A percentile compares a stretch with the other conserved stretches of the same genome.
phyloP scores from a whole-genome alignment of 2,797 vertebrate species.

The Amblyraja radiata region DNA sequence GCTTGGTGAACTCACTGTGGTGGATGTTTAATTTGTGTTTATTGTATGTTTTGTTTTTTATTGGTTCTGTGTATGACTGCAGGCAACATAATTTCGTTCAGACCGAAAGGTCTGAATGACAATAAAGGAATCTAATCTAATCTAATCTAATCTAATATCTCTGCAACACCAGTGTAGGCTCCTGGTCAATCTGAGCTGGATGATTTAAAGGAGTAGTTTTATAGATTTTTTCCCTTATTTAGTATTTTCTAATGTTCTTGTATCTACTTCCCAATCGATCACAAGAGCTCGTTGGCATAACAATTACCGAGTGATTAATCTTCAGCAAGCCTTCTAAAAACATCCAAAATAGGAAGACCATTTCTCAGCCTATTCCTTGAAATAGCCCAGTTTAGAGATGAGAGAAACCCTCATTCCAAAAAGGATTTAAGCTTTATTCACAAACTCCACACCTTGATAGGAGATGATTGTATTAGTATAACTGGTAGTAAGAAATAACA shows the following conservation, averaged over 20 bases:
- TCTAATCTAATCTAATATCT: too few relatives aligned
- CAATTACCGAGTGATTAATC: not conserved
- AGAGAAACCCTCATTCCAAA: not conserved
- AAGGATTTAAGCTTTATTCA: not conserved
- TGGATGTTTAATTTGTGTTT: too few relatives aligned
- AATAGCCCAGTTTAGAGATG: not conserved
- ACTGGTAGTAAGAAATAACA: not conserved
- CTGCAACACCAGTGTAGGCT: too few relatives aligned
- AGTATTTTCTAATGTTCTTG: slow-evolving; percentile 2
- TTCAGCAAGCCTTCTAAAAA: not conserved
- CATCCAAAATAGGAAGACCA: not conserved
- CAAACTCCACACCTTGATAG: not conserved
- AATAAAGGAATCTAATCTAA: too few relatives aligned
- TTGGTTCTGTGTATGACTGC: too few relatives aligned
- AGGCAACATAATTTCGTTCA: too few relatives aligned
- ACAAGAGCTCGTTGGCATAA: not conserved
- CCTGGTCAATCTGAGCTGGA: too few relatives aligned
- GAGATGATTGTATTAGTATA: too few relatives aligned
- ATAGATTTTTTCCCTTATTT: not conserved
- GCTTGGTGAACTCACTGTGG: too few relatives aligned
- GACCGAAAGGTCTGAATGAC: too few relatives aligned
- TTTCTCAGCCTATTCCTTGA: not conserved
- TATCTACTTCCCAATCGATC: not conserved
- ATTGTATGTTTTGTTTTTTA: too few relatives aligned
- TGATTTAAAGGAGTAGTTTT: not conserved